Conservation (phyloP, 2,888 invertebrate genomes). For the Epistrophe eligans region DNA sequence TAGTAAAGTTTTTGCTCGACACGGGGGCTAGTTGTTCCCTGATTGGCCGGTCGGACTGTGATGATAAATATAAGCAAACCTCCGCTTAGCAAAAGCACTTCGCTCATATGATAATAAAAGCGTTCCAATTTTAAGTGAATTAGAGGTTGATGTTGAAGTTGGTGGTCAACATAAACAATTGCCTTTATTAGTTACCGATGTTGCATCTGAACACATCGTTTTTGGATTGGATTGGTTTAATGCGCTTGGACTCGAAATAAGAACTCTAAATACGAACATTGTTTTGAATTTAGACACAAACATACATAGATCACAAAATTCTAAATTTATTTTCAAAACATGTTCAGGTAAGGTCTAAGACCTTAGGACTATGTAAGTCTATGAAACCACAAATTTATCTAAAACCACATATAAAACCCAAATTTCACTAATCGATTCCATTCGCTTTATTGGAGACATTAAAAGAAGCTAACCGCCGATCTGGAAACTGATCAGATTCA, state of each 20-base stretch:
- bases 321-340: constrained; percentile 12
- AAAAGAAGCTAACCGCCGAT: no score
- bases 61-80: constrained; percentile 4
- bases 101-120: constrained; percentile 10
- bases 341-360: constrained; percentile 6
- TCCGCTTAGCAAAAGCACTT: constrained; percentile 7
- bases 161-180: constrained; percentile 37
- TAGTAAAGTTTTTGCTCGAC: constrained; percentile 14
- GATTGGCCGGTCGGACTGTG: constrained; percentile 13
- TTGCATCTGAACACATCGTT: no score
- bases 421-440: no score
- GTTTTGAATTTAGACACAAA: constrained; percentile 6
- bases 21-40: constrained; percentile 34
- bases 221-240: no score
- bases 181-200: no score
- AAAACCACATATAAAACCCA: no score
- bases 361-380: constrained; percentile 18
- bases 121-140: neutral
- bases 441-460: no score
- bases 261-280: neutral
- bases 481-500: no score
- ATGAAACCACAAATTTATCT: no score
- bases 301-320: neutral
- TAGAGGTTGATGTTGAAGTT: neutral
- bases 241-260: no score